Evolutionary conservation across 1,140 invertebrate species (phyloP).

Genomic region (Drosophila lacteicornis): DNA sequence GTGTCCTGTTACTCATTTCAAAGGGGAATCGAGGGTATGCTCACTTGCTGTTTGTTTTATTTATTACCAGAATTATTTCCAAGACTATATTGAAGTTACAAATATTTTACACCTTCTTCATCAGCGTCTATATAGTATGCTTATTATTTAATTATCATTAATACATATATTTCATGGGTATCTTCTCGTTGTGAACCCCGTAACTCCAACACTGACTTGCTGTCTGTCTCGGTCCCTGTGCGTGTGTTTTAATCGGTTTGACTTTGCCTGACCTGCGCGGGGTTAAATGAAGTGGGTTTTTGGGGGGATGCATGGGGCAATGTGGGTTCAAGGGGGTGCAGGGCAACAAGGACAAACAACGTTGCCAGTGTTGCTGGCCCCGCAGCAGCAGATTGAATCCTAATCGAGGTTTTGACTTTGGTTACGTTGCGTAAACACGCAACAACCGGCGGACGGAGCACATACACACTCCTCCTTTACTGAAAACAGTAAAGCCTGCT

Average conservation of each 20-base stretch:
- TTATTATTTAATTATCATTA: too few species aligned
- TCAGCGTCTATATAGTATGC: neutral
- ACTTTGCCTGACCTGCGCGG: slow-evolving; percentile 74
- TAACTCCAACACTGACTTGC: neutral
- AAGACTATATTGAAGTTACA: neutral
- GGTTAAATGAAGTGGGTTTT: slow-evolving; percentile 18
- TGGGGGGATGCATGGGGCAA: slow-evolving; percentile 9
- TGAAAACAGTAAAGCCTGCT: slow-evolving; percentile 7
- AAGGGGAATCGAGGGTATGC: neutral
- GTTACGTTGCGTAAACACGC: slow-evolving; percentile 83
- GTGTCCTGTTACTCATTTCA: neutral
- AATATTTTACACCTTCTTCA: too few species aligned
- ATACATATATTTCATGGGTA: neutral
- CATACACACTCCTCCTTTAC: slow-evolving; percentile 17
- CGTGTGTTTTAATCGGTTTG: slow-evolving; percentile 77
- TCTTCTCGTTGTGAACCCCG: neutral
- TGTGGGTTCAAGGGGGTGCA: slow-evolving; percentile 1
- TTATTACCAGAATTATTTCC: too few species aligned
- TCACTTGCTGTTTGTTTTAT: neutral
- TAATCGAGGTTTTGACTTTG: slow-evolving; percentile 83
- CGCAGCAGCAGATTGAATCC: slow-evolving; percentile 80
- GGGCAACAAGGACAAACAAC: slow-evolving; percentile 64
- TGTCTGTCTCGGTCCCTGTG: slow-evolving; percentile 35
- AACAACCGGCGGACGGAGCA: slow-evolving; percentile 59
- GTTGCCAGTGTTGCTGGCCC: slow-evolving; percentile 45